phyloP scores from a whole-genome alignment of 2,797 vertebrate genomes.

The Pseudomugil tenellus region DNA sequence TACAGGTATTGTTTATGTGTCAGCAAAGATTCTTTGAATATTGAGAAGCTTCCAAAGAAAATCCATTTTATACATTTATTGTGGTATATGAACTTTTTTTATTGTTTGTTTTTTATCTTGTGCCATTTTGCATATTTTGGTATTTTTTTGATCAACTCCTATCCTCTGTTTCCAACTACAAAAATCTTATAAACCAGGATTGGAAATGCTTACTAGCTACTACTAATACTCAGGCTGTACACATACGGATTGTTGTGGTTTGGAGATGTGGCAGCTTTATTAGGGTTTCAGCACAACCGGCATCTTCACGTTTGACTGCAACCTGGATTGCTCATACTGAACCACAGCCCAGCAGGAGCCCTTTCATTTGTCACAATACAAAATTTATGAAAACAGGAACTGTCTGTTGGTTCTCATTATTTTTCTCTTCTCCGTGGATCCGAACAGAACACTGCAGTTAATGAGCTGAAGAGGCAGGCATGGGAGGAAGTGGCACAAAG shows the following conservation, averaged over 20 bases:
- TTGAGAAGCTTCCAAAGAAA: neutral
- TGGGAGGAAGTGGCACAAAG: conserved; percentile 96
- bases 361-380: neutral
- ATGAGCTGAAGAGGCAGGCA: conserved; percentile 93
- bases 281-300: neutral
- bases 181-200: neutral
- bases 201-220: neutral
- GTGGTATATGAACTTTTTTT: neutral
- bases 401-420: conserved; percentile 4
- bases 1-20: neutral
- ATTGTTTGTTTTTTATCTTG: neutral
- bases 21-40: neutral
- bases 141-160: too few relatives aligned
- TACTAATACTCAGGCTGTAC: neutral
- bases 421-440: conserved; percentile 16
- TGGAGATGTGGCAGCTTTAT: neutral
- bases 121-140: neutral
- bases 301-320: neutral
- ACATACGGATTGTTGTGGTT: conserved; percentile 1
- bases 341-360: conserved; percentile 3
- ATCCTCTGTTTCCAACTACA: neutral
- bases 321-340: neutral
- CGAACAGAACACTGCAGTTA: conserved; percentile 90
- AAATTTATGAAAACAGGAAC: neutral
- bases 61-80: neutral